phyloP scores from a whole-genome alignment of 2,797 vertebrate genomes.

The Chelmon rostratus region DNA sequence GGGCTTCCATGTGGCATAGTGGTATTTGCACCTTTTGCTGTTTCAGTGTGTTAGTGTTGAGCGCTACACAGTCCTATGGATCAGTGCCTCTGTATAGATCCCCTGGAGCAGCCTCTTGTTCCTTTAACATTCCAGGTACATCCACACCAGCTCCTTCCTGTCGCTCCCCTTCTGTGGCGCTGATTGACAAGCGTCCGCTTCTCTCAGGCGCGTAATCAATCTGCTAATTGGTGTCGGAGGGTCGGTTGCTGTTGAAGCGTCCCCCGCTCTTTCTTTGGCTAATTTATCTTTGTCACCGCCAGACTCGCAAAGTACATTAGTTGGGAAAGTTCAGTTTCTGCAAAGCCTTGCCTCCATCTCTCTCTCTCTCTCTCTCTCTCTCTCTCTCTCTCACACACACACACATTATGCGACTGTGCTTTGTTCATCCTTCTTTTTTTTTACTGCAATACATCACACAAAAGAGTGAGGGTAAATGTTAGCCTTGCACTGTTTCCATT shows the following conservation, averaged over 20 bases:
- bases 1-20: constrained; percentile 72
- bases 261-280: constrained; percentile 83
- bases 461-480: constrained; percentile 83
- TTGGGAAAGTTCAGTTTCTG: constrained; percentile 75
- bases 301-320: constrained; percentile 77
- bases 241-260: constrained; percentile 83
- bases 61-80: constrained; percentile 77
- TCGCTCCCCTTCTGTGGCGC: constrained; percentile 79
- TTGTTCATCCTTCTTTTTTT: constrained; percentile 69
- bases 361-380: constrained; percentile 44
- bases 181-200: constrained; percentile 86
- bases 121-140: constrained; percentile 85
- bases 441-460: constrained; percentile 81
- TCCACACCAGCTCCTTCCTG: constrained; percentile 83
- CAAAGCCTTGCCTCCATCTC: constrained; percentile 58
- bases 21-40: constrained; percentile 82
- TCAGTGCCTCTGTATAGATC: constrained; percentile 81
- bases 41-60: constrained; percentile 76
- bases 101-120: constrained; percentile 82
- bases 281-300: constrained; percentile 86
- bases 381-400: constrained; percentile 20
- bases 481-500: constrained; percentile 83
- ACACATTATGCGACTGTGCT: constrained; percentile 68
- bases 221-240: constrained; percentile 87
- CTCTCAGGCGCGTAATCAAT: constrained; percentile 87